Conservation (phyloP, 2,888 invertebrate genomes). For the Eilema sororculum region DNA sequence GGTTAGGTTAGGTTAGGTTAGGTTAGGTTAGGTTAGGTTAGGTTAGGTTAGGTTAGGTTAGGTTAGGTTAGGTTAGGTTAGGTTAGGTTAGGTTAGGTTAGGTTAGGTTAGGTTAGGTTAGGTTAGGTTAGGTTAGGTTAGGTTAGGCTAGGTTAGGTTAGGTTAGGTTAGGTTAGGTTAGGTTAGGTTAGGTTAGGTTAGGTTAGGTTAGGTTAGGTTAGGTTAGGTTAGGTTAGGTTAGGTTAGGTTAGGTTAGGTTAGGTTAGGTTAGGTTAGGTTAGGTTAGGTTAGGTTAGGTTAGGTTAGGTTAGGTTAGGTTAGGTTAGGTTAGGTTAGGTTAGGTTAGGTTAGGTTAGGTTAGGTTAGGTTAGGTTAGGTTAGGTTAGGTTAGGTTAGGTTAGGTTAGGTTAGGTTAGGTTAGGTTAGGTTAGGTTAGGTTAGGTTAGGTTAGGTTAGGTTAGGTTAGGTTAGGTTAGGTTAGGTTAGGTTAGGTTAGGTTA, state of each 20-base stretch:
- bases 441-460: slow-evolving; percentile 22
- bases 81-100: slow-evolving; percentile 44
- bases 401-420: slow-evolving; percentile 23
- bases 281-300: slow-evolving; percentile 20
- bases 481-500: slow-evolving; percentile 36
- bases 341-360: slow-evolving; percentile 22
- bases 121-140: slow-evolving; percentile 30
- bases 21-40: slow-evolving; percentile 44
- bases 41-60: slow-evolving; percentile 48
- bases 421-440: slow-evolving; percentile 23
- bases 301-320: slow-evolving; percentile 20
- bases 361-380: slow-evolving; percentile 25
- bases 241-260: slow-evolving; percentile 20
- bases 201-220: slow-evolving; percentile 12
- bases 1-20: slow-evolving; percentile 32
- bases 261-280: slow-evolving; percentile 20
- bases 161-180: slow-evolving; percentile 36
- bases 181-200: slow-evolving; percentile 31
- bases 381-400: slow-evolving; percentile 25
- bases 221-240: slow-evolving; percentile 35
- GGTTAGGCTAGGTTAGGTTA: slow-evolving; percentile 40
- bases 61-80: slow-evolving; percentile 42
- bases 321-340: slow-evolving; percentile 19
- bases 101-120: slow-evolving; percentile 32
- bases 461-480: slow-evolving; percentile 24